Evolutionary conservation across 1,140 invertebrate genomes (phyloP).

Genomic region (Drosophila ogumai): DNA sequence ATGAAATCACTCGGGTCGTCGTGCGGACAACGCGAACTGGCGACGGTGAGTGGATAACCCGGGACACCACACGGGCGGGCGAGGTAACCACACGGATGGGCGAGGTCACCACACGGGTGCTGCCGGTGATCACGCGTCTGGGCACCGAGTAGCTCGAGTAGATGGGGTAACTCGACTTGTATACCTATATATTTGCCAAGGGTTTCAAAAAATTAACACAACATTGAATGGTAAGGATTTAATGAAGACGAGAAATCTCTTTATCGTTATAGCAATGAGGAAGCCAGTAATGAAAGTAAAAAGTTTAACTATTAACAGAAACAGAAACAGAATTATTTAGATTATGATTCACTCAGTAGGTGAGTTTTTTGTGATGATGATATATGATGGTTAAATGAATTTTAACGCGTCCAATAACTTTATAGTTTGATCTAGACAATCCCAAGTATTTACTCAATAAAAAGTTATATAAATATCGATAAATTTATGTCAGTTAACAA

Average conservation of each 20-base stretch:
- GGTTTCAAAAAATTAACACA: constrained; percentile 47
- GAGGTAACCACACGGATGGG: constrained; percentile 82
- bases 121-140: constrained; percentile 85
- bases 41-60: constrained; percentile 85
- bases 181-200: constrained; percentile 69
- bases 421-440: background rate
- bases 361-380: constrained; percentile 7
- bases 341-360: background rate
- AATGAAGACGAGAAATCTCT: constrained; percentile 1
- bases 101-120: constrained; percentile 76
- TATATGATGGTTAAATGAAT: background rate
- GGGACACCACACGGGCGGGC: constrained; percentile 80
- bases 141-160: constrained; percentile 85
- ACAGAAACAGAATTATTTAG: constrained; percentile 10
- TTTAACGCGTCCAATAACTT: too few species aligned
- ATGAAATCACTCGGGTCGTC: constrained; percentile 86
- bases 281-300: constrained; percentile 14
- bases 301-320: constrained; percentile 18
- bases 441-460: background rate
- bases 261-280: constrained; percentile 11
- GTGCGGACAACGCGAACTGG: constrained; percentile 86
- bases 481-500: background rate
- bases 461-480: background rate
- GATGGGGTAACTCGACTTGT: constrained; percentile 84
- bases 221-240: constrained; percentile 11